phyloP scores from a whole-genome alignment of 35 echinoderm and acorn worm genomes.

The Nesometra sesokonis region DNA sequence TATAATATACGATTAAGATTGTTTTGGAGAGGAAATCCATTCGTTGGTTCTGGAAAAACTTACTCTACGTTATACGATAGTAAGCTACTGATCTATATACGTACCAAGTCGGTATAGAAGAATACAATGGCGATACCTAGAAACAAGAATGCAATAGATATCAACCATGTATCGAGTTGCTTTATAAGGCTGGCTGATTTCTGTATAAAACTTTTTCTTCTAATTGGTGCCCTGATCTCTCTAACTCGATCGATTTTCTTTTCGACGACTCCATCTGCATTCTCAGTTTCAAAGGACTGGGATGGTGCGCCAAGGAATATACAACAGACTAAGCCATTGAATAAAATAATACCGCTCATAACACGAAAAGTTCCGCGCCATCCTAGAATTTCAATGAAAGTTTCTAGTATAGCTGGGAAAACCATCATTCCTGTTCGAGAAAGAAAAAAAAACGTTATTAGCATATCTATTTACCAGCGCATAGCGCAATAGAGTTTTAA shows the following conservation, averaged over 20 bases:
- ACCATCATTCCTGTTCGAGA: background rate
- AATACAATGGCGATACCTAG: background rate
- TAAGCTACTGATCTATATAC: background rate
- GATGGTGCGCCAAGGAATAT: background rate
- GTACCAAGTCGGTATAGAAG: background rate
- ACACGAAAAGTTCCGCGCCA: background rate
- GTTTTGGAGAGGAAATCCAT: background rate
- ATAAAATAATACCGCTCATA: background rate
- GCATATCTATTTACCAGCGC: no score
- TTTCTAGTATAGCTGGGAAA: background rate
- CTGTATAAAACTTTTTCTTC: background rate
- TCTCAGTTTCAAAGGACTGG: background rate
- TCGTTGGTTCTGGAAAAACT: background rate
- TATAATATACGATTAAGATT: no score
- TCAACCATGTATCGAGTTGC: background rate
- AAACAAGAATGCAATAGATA: background rate
- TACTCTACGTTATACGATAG: background rate
- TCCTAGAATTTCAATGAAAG: background rate
- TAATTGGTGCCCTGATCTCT: background rate
- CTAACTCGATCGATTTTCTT: background rate
- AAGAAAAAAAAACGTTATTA: no score
- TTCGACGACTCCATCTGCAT: background rate
- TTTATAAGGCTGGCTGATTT: background rate
- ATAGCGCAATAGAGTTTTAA: no score
- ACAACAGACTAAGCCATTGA: background rate